phyloP scores from a whole-genome alignment of 2,797 vertebrate genomes.

The Rhabdophis nuchalis region DNA sequence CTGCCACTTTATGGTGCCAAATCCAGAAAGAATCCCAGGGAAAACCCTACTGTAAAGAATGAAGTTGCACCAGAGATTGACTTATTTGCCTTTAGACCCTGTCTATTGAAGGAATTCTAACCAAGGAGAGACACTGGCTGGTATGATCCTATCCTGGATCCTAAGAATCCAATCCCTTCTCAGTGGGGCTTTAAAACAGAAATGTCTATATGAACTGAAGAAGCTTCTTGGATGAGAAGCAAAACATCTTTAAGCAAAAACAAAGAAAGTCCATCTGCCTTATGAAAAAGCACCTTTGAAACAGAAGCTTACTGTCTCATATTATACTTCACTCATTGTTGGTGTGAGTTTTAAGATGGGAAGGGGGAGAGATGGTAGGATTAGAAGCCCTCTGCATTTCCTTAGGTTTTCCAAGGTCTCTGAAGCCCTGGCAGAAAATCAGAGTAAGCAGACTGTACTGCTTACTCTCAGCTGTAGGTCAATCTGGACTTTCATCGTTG shows the following conservation, averaged over 20 bases:
- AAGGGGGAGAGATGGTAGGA: neutral
- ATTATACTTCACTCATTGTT: neutral
- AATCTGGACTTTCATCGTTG: neutral
- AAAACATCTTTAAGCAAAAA: neutral
- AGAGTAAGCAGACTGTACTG: neutral
- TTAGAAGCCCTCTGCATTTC: neutral
- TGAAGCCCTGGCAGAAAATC: neutral
- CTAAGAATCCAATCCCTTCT: neutral
- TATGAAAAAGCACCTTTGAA: neutral
- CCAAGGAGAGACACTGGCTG: neutral
- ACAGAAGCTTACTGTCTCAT: neutral
- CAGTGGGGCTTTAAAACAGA: neutral
- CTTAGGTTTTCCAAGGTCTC: neutral
- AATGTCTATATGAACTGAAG: neutral
- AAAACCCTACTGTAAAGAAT: neutral
- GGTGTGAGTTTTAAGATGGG: neutral
- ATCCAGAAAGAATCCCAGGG: neutral
- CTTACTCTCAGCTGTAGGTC: neutral
- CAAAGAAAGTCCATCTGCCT: neutral
- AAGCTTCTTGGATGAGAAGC: neutral
- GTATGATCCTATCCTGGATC: neutral
- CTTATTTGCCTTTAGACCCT: neutral
- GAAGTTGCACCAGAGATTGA: neutral
- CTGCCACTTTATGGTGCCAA: neutral
- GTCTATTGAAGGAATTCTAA: neutral